These are phyloP conservation scores for Microcebus lehilahytsara DNA, from an alignment of 2,113 vertebrate species.

Conservation along the genomic window DNA sequence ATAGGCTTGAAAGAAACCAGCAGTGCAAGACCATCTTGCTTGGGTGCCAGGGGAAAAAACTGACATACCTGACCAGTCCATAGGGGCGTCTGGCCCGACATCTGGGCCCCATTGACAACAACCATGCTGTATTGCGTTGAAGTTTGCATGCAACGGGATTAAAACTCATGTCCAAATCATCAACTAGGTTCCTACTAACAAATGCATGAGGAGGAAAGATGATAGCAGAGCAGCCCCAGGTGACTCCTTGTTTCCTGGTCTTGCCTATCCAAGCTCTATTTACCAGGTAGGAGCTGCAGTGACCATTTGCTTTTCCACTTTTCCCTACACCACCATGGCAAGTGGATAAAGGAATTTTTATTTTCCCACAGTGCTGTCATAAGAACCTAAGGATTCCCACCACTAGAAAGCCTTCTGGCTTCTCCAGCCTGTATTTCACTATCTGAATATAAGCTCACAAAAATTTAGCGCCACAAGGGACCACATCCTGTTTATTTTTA, in stretches of 20 bases:
- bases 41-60: neutral
- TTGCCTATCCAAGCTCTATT: neutral
- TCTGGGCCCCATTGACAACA: neutral
- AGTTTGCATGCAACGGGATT: neutral
- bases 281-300: neutral
- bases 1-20: neutral
- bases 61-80: neutral
- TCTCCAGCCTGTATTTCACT: neutral
- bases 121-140: neutral
- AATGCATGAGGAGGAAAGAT: neutral
- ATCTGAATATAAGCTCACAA: neutral
- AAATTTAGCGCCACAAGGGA: neutral
- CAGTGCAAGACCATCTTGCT: no score
- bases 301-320: neutral
- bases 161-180: neutral
- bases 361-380: neutral
- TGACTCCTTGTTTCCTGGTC: neutral
- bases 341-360: neutral
- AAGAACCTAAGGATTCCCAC: neutral
- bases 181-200: neutral
- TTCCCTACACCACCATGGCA: neutral
- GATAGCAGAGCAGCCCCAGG: neutral
- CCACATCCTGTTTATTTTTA: no score
- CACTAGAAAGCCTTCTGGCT: neutral
- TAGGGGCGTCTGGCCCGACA: accelerated